Evolutionary conservation across 2,888 invertebrate genomes (phyloP).

Genomic region (Neocrepidodera transversa): DNA sequence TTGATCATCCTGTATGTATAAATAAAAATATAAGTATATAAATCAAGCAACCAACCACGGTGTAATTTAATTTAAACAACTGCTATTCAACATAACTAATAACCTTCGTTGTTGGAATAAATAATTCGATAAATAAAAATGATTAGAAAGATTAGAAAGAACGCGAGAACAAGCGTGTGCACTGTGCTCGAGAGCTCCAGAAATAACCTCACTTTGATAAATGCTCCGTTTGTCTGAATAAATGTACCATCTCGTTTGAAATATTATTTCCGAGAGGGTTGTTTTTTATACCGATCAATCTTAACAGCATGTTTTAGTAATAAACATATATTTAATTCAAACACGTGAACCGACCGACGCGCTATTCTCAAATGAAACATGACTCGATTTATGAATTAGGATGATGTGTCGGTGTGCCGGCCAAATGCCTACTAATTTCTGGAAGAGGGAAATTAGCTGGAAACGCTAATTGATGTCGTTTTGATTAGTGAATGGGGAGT

Average conservation of each 20-base stretch:
- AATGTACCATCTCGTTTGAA: constrained; percentile 54
- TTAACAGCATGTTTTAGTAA: constrained; percentile 50
- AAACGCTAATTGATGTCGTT: constrained; percentile 25
- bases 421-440: constrained; percentile 23
- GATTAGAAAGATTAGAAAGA: background rate
- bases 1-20: too few relatives aligned
- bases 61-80: constrained; percentile 3
- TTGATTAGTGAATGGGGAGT: constrained; percentile 3
- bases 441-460: constrained; percentile 24
- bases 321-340: constrained; percentile 51
- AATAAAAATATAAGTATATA: too few relatives aligned
- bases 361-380: constrained; percentile 31
- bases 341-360: constrained; percentile 41
- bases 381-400: constrained; percentile 35
- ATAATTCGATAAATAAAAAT: constrained; percentile 12
- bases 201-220: constrained; percentile 53
- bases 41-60: too few relatives aligned
- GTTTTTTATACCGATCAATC: constrained; percentile 51
- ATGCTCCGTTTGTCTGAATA: constrained; percentile 55
- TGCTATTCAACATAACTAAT: constrained; percentile 6
- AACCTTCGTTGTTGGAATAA: background rate
- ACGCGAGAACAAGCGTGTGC: background rate
- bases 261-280: constrained; percentile 56
- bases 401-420: background rate
- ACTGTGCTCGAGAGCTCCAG: constrained; percentile 33